Percentiles rank a stretch among this genome's conserved stretches.
Conservation (phyloP, 2,888 invertebrate genomes). For the Oegoconia quadripuncta region DNA sequence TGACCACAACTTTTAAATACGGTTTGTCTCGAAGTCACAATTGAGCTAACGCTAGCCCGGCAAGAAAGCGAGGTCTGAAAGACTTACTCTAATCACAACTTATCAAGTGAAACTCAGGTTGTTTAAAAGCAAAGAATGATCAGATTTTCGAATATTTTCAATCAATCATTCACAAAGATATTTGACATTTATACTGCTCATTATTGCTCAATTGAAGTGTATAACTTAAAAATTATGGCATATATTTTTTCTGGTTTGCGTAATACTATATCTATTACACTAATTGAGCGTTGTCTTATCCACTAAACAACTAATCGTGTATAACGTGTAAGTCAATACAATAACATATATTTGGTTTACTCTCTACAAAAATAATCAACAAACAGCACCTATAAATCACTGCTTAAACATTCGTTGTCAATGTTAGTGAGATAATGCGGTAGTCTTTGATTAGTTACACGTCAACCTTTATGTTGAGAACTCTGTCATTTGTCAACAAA, state of each 20-base stretch:
- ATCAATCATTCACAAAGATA: too few relatives aligned
- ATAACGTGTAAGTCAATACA: conserved; percentile 34
- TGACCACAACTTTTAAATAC: too few relatives aligned
- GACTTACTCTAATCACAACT: too few relatives aligned
- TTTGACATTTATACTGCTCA: too few relatives aligned
- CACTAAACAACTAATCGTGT: conserved; percentile 40
- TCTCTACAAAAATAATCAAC: conserved; percentile 56
- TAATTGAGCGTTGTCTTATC: conserved; percentile 51
- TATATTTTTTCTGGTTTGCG: conserved; percentile 30
- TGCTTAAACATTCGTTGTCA: conserved; percentile 51
- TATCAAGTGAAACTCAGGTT: too few relatives aligned
- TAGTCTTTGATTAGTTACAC: background rate
- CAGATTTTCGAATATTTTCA: too few relatives aligned
- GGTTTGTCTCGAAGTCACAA: too few relatives aligned
- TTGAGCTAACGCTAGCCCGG: too few relatives aligned
- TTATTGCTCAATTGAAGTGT: conserved; percentile 5
- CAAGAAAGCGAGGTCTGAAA: too few relatives aligned
- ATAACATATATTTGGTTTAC: conserved; percentile 66
- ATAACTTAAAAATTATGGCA: conserved; percentile 49
- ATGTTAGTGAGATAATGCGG: conserved; percentile 12
- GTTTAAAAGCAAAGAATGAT: too few relatives aligned
- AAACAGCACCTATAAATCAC: conserved; percentile 67
- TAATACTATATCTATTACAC: conserved; percentile 26
- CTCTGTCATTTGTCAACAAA: too few relatives aligned
- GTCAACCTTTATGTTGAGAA: background rate